Evolutionary conservation across 2,797 vertebrate genomes (phyloP), one percentile per base, ranked within the genome.

Genomic region (Siniperca scherzeri): DNA sequence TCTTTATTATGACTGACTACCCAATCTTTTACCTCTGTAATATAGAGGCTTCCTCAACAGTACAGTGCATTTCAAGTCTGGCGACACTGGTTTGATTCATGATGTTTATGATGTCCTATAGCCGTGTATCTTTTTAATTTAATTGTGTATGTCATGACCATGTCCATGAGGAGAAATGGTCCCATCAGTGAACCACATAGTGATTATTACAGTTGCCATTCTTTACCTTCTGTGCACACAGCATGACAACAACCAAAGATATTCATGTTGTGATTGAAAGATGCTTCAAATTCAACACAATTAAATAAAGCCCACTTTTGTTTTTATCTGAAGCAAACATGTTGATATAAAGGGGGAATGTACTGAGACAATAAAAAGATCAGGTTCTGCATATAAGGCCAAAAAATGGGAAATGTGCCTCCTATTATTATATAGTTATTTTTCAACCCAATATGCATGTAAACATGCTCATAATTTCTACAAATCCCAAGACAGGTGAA

Each of bases 1-100:
- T 21, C 21, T 74, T 57, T 50, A 19, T 75, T 59, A 27, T 79
- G 30, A 71, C 30, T 55, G 16, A 59, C 59, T 38, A 22, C 9
- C 5, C 0, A 50, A 52, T 22, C 19, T 64, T 74, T 57, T 30
- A 44, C 57, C 3, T 36, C 16, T 70, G 9, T 70, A 12, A 33
- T 25, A 36, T 27, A 61, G 12, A 76, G 1, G 52, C 19, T 25
- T 68, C 19, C 72, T 50, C 25, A n/a, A 22, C 44, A 46, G 17
- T 25, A 4, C 8, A 30, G 5, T 73, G 33, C 7, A n/a, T 77
- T 80, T 77, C 27, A 48, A 21, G 40, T 33, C 8, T 19, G 44
- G 33, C 7, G 7, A n/a, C 48, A 17, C 0, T 36, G 8, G 3
- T 7, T 44, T 25, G 33, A 52, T 70, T 56, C 27, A 22, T 53